Evolutionary conservation across 2,113 vertebrate species (phyloP).

Genomic region (Typhlomys cinereus): DNA sequence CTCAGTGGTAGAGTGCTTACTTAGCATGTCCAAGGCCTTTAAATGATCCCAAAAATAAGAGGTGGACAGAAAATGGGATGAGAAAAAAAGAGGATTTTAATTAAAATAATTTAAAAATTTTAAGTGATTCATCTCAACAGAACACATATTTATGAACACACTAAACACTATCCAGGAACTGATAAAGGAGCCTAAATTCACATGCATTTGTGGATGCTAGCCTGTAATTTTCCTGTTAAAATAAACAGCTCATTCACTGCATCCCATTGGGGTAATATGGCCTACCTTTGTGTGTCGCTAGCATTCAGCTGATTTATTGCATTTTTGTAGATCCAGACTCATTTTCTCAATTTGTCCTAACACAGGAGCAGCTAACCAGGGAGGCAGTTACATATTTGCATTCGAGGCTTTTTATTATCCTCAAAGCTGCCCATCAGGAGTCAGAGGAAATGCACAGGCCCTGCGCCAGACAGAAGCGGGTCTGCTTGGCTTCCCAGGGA

Average conservation of each 20-base stretch:
- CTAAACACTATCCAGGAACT: constrained; percentile 1
- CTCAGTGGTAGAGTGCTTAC: not conserved
- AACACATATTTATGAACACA: not conserved
- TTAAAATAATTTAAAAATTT: not conserved
- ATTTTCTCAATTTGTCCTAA: constrained; percentile 40
- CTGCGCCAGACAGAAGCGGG: not conserved
- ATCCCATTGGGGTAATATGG: not conserved
- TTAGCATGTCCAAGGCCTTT: not conserved
- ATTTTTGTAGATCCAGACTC: not conserved
- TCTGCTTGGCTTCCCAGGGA: not conserved
- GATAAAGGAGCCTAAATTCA: not conserved
- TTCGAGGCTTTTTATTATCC: not conserved
- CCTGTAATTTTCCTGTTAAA: constrained; percentile 49
- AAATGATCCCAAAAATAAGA: not conserved
- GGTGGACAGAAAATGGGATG: not conserved
- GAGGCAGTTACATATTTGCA: not conserved
- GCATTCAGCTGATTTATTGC: not conserved
- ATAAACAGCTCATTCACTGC: not conserved
- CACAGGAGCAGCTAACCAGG: not conserved
- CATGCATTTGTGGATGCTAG: not conserved
- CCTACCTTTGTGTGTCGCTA: constrained; percentile 1
- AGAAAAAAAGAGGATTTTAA: not conserved
- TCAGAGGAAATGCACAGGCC: not conserved
- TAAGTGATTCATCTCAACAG: not conserved
- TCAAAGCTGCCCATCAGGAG: not conserved